Base-by-base conservation (phyloP, 1,140 invertebrate species). In the Charaxes varanes region DNA sequence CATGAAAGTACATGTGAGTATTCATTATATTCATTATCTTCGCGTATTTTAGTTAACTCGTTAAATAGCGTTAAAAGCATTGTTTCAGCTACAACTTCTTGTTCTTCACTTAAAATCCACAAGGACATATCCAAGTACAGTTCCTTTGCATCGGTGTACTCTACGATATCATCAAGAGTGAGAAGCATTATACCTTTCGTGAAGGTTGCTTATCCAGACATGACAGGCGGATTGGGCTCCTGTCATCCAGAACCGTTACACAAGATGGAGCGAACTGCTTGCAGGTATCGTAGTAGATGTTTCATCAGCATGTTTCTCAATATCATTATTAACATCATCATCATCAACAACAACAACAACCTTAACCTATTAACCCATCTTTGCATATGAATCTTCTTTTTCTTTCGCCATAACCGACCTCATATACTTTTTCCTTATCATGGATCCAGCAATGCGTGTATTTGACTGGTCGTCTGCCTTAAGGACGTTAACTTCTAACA, bases 171-270 rank as follows among this genome's bases (percentile, higher is more conserved):
- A 2, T 87, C 85, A 26, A 79, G 79, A 48, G 87, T 90, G 1
- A 86, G 74, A 35, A 90, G 88, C 53, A 85, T 93, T 3, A 87
- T 90, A 26, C 86, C 87, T 5, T 92, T 93, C 71, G 88, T 91
- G 0, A 93, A 93, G 78, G 88, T 93, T 2, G 90, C 92, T 1
- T 93, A 91, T 72, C 92, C 92, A 14, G 92, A 93, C 57, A 74
- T 93, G 64, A 74, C 85, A 12, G 88, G 88, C 11, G 87, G 87
- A 1, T 78, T 87, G 10, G 80, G 86, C 11, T 60, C 73, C 0
- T 82, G 73, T 15, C 71, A 84, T 11, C 77, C 86, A 0, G 90
- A 92, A 56, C 87, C 87, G 7, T 60, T 92, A 3, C 87, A 90
- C 51, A 74, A 85, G 46, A 90, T 89, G 67, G 90, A 92, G 46